Evolutionary conservation across 2,888 invertebrate genomes (phyloP), one percentile per base, ranked within the genome.

Genomic region (Gandaritis pyraliata): DNA sequence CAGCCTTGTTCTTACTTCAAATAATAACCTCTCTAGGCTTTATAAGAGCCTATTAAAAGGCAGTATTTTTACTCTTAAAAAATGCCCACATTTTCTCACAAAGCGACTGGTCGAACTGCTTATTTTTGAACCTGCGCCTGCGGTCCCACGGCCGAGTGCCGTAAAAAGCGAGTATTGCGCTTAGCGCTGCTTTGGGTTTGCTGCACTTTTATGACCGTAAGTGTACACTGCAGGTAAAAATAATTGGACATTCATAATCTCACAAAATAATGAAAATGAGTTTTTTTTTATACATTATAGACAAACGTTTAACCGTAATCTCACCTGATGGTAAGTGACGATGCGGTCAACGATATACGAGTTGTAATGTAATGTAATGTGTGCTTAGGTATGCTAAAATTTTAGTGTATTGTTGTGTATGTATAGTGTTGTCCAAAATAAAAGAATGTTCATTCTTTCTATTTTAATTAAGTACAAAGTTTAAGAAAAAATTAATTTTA

Each of bases 141-240:
- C 72, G 74, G 65, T 80, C 80, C 74, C 80, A 80, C 80, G 80
- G 74, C 75, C 73, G 45, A 74, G 69, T 67, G 74, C 72, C 72
- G 78, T 81, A 84, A 82, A 82, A 82, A 81, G 66, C 72, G 75
- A 73, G 76, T 77, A 77, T 72, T 75, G 76, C 76, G 74, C 74
- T 65, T 72, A 67, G 73, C 66, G 41, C 72, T 71, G 71, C 74
- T 68, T 61, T 67, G 71, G 69, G 8, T 15, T 33, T 23, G 69
- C 69, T 69, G 71, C 73, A 69, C 69, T 73, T 81, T 78, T 80
- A 80, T 78, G 73, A 72, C 55, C 69, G 58, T 69, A 70, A 63
- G 57, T 48, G 57, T 72, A 66, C 69, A 73, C 63, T 72, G 51
- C 57, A 5, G 66, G 66, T 63, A 70, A 68, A 15, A 23, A 36